phyloP scores from a whole-genome alignment of 2,797 vertebrate species.

The Typhlichthys subterraneus region DNA sequence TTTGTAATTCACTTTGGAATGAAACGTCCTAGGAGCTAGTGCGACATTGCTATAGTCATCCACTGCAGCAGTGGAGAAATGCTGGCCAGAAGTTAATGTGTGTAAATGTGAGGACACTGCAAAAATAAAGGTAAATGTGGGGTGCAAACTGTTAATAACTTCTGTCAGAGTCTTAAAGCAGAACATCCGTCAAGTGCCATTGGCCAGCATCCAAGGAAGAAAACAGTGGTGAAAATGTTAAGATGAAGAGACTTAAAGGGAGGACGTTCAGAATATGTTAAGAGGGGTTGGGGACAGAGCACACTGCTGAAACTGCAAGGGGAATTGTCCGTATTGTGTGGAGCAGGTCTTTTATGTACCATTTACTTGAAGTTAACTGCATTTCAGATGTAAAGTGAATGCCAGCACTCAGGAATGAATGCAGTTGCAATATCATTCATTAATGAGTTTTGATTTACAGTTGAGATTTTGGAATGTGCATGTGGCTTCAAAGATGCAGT shows the following conservation, averaged over 20 bases:
- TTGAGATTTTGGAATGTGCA: background rate
- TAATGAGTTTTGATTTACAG: background rate
- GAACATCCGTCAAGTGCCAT: constrained; percentile 38
- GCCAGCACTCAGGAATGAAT: background rate
- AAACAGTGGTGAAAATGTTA: constrained; percentile 16
- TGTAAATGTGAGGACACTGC: no score
- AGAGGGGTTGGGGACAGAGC: background rate
- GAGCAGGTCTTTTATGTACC: background rate
- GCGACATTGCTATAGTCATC: no score
- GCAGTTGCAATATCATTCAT: constrained; percentile 8
- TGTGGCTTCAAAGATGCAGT: background rate
- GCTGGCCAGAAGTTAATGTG: no score
- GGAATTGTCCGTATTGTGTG: background rate
- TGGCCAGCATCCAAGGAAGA: background rate
- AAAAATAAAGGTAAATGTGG: no score
- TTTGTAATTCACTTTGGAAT: no score
- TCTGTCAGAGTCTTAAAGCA: constrained; percentile 22
- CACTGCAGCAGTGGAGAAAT: no score
- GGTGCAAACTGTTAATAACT: constrained; percentile 28
- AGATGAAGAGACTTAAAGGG: constrained; percentile 32
- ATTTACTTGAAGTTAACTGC: background rate
- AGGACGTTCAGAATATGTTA: constrained; percentile 37
- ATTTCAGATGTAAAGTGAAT: constrained; percentile 5
- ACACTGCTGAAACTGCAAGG: constrained; percentile 19
- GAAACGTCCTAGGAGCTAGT: no score